Percentiles rank a stretch among this genome's conserved stretches.
These are phyloP conservation scores for Morinoia aosen DNA, from an alignment of 2,888 invertebrate genomes.

Conservation along the genomic window DNA sequence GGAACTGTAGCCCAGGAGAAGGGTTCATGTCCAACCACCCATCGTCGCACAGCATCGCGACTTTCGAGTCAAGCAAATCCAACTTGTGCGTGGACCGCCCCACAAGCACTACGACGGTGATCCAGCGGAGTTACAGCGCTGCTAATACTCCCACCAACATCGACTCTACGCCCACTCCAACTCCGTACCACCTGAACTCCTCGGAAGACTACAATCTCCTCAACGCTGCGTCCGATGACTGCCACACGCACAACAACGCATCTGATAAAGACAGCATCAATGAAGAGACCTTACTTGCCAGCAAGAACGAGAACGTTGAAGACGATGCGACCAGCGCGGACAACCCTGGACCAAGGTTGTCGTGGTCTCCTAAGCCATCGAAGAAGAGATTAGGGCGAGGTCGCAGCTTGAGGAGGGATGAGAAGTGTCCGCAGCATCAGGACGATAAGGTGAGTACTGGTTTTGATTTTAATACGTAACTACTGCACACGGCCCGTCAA, in stretches of 20 bases:
- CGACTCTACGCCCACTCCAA: slow-evolving; percentile 33
- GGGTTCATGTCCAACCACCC: slow-evolving; percentile 19
- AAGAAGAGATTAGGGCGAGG: slow-evolving; percentile 48
- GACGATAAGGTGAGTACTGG: slow-evolving; percentile 38
- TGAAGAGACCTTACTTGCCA: slow-evolving; percentile 7
- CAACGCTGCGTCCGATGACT: slow-evolving; percentile 25
- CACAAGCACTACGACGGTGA: slow-evolving; percentile 49
- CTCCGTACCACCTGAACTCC: slow-evolving; percentile 40
- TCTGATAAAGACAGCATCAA: slow-evolving; percentile 53
- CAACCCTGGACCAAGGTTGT: slow-evolving; percentile 47
- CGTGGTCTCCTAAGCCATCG: slow-evolving; percentile 36
- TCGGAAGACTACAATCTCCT: slow-evolving; percentile 31
- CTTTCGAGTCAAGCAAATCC: slow-evolving; percentile 38
- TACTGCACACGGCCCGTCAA: too few relatives aligned
- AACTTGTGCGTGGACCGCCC: slow-evolving; percentile 30
- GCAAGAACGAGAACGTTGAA: neutral
- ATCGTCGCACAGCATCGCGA: slow-evolving; percentile 36
- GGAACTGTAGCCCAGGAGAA: neutral
- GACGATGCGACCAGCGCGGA: slow-evolving; percentile 23
- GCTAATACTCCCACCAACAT: slow-evolving; percentile 47
- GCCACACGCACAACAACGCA: neutral
- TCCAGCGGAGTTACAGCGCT: slow-evolving; percentile 43
- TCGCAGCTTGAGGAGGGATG: slow-evolving; percentile 31
- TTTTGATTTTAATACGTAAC: neutral
- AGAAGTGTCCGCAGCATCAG: slow-evolving; percentile 27